phyloP scores from a whole-genome alignment of 2,113 vertebrate genomes.

The Gila orcuttii region DNA sequence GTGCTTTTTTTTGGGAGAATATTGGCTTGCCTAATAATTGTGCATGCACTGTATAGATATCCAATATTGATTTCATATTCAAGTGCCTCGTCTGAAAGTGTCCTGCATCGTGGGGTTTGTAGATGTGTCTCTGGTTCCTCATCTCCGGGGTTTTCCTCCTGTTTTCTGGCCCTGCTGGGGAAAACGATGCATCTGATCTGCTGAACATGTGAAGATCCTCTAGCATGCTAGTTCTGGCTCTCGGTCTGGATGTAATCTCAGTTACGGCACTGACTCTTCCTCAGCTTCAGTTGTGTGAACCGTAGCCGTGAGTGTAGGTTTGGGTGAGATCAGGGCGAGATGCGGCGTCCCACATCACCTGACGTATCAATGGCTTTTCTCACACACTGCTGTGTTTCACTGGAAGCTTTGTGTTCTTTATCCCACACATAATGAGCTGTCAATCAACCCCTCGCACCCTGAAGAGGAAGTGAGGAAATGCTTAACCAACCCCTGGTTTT shows the following conservation, averaged over 20 bases:
- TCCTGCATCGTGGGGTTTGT: not conserved
- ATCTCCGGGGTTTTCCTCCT: not conserved
- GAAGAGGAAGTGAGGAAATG: slow-evolving; percentile 39
- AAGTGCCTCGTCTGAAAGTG: not conserved
- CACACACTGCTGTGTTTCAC: slow-evolving; percentile 61
- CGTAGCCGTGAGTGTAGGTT: not conserved
- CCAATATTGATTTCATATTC: not conserved
- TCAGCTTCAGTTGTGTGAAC: slow-evolving; percentile 67
- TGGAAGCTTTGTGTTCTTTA: slow-evolving; percentile 51
- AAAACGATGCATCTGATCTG: not conserved
- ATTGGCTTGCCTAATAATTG: no score
- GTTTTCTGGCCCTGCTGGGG: not conserved
- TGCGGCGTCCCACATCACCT: slow-evolving; percentile 70
- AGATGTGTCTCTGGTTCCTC: not conserved
- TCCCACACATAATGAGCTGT: slow-evolving; percentile 55
- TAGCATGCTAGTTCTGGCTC: no score
- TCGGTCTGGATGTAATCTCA: no score
- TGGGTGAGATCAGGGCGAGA: slow-evolving; percentile 62
- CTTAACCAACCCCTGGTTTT: slow-evolving; percentile 27
- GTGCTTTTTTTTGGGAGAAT: no score
- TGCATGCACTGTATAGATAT: not conserved
- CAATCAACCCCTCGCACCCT: slow-evolving; percentile 50
- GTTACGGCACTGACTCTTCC: slow-evolving; percentile 60
- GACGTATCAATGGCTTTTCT: slow-evolving; percentile 71
- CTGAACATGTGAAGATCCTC: slow-evolving; percentile 26